Evolutionary conservation across 1,140 invertebrate species (phyloP).

Genomic region (Brachionus koreanus): DNA sequence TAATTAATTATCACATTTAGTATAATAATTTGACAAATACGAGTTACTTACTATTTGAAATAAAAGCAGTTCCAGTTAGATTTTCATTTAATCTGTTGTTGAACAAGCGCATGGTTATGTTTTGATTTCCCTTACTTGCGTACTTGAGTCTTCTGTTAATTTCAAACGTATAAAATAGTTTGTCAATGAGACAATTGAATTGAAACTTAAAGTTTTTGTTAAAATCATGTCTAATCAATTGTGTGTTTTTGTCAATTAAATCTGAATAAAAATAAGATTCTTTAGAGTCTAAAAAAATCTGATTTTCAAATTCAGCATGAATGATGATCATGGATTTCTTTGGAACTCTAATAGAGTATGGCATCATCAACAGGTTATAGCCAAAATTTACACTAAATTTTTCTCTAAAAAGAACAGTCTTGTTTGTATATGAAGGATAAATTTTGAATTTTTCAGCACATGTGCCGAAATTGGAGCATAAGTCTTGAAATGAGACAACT

Average conservation of each 20-base stretch:
- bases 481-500: background rate
- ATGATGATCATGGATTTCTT: background rate
- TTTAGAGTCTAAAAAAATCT: background rate
- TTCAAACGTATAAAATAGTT: background rate
- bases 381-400: background rate
- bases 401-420: background rate
- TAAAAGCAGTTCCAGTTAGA: background rate
- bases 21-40: background rate
- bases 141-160: background rate
- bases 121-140: background rate
- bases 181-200: constrained; percentile 3
- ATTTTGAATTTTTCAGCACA: background rate
- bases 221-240: background rate
- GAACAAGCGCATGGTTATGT: background rate
- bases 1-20: background rate
- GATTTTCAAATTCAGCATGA: background rate
- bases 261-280: background rate
- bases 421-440: background rate
- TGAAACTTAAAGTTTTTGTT: constrained; percentile 18
- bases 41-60: background rate
- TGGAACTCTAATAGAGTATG: background rate
- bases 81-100: background rate
- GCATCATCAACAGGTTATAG: background rate
- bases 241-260: background rate
- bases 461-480: background rate